Evolutionary conservation across 2,113 vertebrate species (phyloP).

Genomic region (Pluvianellus socialis): DNA sequence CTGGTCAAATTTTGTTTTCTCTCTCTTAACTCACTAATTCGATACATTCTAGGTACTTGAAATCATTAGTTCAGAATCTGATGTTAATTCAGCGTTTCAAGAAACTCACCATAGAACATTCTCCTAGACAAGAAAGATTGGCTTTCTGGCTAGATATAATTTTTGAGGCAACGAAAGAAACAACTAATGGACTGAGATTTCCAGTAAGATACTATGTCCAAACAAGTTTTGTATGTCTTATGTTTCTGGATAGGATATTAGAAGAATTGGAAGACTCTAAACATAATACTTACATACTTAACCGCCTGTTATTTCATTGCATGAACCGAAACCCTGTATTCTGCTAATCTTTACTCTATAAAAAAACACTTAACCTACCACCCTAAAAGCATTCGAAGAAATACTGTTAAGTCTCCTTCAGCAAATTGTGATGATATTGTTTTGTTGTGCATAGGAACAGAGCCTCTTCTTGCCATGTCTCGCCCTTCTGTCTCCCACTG

Average conservation of each 20-base stretch:
- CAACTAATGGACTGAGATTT: slow-evolving; percentile 88
- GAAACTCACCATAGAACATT: slow-evolving; percentile 85
- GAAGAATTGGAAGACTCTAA: not conserved
- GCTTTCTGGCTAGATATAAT: slow-evolving; percentile 98
- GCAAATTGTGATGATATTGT: not conserved
- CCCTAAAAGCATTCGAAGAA: not conserved
- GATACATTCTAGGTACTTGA: slow-evolving; percentile 85
- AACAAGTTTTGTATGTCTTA: not conserved
- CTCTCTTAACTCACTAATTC: slow-evolving; percentile 24
- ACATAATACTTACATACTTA: not conserved
- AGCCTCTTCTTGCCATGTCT: not conserved
- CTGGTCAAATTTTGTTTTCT: not conserved
- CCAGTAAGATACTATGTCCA: slow-evolving; percentile 78
- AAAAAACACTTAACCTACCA: not conserved
- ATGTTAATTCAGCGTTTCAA: slow-evolving; percentile 91
- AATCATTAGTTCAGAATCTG: slow-evolving; percentile 93
- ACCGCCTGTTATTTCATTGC: not conserved
- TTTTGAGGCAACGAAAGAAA: slow-evolving; percentile 88
- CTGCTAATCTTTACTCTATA: not conserved
- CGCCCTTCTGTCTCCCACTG: not conserved
- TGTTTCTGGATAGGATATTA: slow-evolving; percentile 31
- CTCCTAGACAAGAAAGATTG: slow-evolving; percentile 85
- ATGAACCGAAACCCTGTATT: not conserved
- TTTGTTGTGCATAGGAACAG: not conserved
- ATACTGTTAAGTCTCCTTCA: not conserved